Evolutionary conservation across 2,113 vertebrate species (phyloP).

Genomic region (Rhadina sibilatrix): DNA sequence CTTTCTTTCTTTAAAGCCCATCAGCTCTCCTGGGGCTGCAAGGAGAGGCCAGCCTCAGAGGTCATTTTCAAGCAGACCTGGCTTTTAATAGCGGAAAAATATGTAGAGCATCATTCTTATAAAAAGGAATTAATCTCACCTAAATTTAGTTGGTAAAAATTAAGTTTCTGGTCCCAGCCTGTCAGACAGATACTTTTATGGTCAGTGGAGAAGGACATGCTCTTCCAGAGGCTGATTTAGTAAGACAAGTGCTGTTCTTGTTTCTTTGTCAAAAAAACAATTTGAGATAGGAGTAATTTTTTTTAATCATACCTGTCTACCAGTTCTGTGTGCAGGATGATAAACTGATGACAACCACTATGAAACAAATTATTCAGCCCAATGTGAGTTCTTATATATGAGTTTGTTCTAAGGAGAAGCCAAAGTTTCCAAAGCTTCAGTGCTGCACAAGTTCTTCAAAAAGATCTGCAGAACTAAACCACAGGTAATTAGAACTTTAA

Average conservation of each 20-base stretch:
- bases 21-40: neutral
- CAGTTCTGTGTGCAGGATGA: neutral
- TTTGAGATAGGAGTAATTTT: neutral
- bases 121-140: neutral
- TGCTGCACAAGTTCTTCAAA: neutral
- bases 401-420: neutral
- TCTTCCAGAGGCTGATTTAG: neutral
- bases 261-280: neutral
- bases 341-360: neutral
- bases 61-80: neutral
- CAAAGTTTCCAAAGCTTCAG: neutral
- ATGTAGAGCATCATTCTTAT: neutral
- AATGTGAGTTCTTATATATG: neutral
- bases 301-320: neutral
- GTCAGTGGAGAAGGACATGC: neutral
- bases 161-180: neutral
- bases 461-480: neutral
- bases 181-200: neutral
- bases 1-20: neutral
- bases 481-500: neutral
- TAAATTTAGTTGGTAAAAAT: neutral
- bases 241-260: neutral
- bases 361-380: neutral
- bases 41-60: neutral
- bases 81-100: neutral